These are phyloP conservation scores for Microctonus hyperodae DNA, from an alignment of 2,888 invertebrate species.

Conservation along the genomic window DNA sequence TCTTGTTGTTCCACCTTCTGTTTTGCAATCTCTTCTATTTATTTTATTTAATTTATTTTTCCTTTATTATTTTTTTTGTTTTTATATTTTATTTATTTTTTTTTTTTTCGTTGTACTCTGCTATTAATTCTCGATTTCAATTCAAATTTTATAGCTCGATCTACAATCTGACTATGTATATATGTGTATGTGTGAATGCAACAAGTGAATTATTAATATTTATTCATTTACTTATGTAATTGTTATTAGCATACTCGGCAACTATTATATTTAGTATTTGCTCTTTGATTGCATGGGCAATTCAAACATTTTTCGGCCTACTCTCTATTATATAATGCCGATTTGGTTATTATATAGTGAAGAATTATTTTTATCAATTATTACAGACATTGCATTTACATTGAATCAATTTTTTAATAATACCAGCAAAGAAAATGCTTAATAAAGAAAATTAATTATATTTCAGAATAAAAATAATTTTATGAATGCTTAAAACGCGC, in stretches of 20 bases:
- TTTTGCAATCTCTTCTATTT: constrained; percentile 13
- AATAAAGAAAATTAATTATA: not conserved
- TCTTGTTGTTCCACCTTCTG: not conserved
- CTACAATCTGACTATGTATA: too few relatives aligned
- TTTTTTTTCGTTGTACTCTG: constrained; percentile 19
- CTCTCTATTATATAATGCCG: constrained; percentile 30
- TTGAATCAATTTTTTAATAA: too few relatives aligned
- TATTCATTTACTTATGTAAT: constrained; percentile 24
- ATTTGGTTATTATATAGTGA: constrained; percentile 39
- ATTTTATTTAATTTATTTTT: constrained; percentile 14
- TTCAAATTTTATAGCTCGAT: constrained; percentile 13
- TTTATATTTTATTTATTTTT: not conserved
- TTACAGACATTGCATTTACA: too few relatives aligned
- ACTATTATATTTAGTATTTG: constrained; percentile 1
- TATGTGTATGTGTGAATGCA: not conserved
- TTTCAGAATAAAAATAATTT: too few relatives aligned
- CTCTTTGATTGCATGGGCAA: constrained; percentile 58
- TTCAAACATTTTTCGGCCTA: constrained; percentile 50
- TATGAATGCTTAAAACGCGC: too few relatives aligned
- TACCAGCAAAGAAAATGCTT: constrained; percentile 34
- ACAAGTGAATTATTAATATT: constrained; percentile 22
- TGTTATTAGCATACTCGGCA: constrained; percentile 23
- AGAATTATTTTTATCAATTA: constrained; percentile 30
- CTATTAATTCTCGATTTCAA: constrained; percentile 7
- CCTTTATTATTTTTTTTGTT: not conserved